These are phyloP conservation scores for Pollimyrus isidori DNA, from an alignment of 2,113 vertebrate genomes.

Conservation along the genomic window DNA sequence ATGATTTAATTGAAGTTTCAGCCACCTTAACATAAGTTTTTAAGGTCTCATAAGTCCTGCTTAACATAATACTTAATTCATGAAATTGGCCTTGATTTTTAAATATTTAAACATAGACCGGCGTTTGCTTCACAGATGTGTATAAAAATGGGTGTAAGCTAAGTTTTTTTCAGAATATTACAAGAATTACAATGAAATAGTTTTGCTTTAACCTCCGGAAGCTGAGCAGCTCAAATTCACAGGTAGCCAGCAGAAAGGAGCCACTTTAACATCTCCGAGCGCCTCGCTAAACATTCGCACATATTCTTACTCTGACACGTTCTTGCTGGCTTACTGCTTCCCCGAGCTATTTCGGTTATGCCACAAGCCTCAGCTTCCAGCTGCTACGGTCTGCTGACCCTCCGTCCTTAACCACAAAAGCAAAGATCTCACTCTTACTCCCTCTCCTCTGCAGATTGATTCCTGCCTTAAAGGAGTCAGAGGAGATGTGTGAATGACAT, in stretches of 20 bases:
- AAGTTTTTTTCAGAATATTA: neutral
- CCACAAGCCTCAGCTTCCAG: neutral
- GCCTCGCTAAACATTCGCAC: neutral
- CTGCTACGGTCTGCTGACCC: neutral
- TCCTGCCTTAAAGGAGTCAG: neutral
- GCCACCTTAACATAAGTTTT: neutral
- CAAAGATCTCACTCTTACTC: neutral
- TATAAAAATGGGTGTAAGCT: neutral
- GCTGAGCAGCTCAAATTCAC: neutral
- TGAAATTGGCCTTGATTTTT: neutral
- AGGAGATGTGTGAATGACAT: neutral
- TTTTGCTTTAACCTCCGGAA: neutral
- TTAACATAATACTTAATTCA: neutral
- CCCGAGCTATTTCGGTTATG: conserved; percentile 2
- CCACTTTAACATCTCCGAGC: neutral
- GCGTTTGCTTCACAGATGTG: neutral
- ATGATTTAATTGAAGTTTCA: neutral
- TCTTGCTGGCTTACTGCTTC: neutral
- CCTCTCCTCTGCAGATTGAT: neutral
- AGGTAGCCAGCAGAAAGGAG: neutral
- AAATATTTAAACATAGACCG: neutral
- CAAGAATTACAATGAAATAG: neutral
- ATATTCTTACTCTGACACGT: neutral
- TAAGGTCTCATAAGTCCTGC: neutral
- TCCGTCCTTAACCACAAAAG: conserved; percentile 1